Base-by-base conservation (phyloP, 2,797 vertebrate species). In the Danio jaintianensis region DNA sequence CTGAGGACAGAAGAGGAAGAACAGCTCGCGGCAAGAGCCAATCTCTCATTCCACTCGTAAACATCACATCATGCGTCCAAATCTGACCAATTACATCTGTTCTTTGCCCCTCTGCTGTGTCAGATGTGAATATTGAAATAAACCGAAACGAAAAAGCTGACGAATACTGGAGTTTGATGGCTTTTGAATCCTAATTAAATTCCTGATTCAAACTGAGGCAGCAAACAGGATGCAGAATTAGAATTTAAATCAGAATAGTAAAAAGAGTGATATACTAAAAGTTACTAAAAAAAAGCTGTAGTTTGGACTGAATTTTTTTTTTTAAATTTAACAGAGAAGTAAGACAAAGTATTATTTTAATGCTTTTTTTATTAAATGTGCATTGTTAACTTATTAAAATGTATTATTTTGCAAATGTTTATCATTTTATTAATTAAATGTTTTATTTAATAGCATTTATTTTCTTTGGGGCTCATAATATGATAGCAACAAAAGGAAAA, bases 71-170 rank as follows among this genome's bases (percentile, higher is more conserved):
- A 43, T 71, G 78, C 36, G 63, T 64, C 9, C 4, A 40, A 76
- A 70, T 55, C 74, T 78, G 80, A 84, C 73, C 80, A 80, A 75
- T 81, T 75, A 82, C 40, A 16, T 42, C 66, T n/a, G 64, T 78
- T 22, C 67, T 56, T 67, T 20, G 16, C n/a, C 13, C 15, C 47
- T 74, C 78, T 66, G 42, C 53, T 63, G 45, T 13, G 4, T 64
- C 55, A 36, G 10, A 56, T 84, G 86, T 42, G 55, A 12, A 62
- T 73, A 42, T 40, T 61, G 15, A 61, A 74, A 45, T 47, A 47
- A 59, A 9, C 22, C 8, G 48, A 38, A 61, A 48, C 6, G 6
- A 74, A 74, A 18, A 43, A 22, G 10, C 1, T 11, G 11, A 9
- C n/a, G 18, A 45, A 47, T 10, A 12, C 11, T 4, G 5, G 5